Percentiles rank a stretch among this genome's conserved stretches.
These are phyloP conservation scores for Sepioteuthis lessoniana DNA, from an alignment of 2,888 invertebrate genomes.

Conservation along the genomic window DNA sequence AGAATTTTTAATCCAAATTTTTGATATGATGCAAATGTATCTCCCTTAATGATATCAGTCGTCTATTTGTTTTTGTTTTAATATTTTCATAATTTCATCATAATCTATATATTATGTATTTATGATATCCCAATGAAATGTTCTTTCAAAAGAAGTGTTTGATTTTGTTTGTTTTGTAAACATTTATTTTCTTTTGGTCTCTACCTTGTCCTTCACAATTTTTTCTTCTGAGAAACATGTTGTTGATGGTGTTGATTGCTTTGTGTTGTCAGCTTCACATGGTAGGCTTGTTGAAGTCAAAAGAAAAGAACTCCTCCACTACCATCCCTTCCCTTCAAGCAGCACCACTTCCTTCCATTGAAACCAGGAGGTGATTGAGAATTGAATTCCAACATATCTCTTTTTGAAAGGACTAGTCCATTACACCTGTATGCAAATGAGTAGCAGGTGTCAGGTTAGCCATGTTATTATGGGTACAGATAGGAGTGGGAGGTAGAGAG, in stretches of 20 bases:
- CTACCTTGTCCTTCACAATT: background rate
- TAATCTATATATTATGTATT: background rate
- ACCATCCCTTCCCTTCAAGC: no score
- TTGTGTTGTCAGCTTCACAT: background rate
- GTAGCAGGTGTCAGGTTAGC: background rate
- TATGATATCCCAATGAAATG: background rate
- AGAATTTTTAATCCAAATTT: no score
- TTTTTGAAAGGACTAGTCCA: constrained; percentile 21
- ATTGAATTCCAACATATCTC: constrained; percentile 9
- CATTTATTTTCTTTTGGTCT: no score
- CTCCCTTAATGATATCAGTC: no score
- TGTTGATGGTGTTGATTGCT: background rate
- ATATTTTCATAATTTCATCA: background rate
- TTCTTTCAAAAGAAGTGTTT: background rate
- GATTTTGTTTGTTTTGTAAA: no score
- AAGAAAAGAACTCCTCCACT: background rate
- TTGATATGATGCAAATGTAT: no score
- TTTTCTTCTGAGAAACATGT: background rate
- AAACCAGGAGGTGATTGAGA: background rate
- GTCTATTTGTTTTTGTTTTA: no score
- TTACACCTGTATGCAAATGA: background rate
- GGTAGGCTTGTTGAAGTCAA: background rate
- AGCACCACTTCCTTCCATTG: background rate
- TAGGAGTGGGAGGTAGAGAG: background rate
- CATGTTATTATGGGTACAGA: background rate